A percentile compares a stretch with the other conserved stretches of the same genome.
phyloP scores from a whole-genome alignment of 2,113 vertebrate genomes.

The Oxyruncus cristatus region DNA sequence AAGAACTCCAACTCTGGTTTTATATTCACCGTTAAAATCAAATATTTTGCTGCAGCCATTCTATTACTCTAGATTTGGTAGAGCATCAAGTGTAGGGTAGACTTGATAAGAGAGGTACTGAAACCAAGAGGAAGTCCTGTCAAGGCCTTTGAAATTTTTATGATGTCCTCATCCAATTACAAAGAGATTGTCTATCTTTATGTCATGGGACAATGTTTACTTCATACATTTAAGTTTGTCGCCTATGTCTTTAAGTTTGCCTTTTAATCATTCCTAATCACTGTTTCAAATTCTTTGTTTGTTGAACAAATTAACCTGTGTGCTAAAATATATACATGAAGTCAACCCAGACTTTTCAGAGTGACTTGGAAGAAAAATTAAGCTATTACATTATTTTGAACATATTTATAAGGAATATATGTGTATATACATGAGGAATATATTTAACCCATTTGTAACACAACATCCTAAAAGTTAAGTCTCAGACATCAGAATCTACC shows the following conservation, averaged over 20 bases:
- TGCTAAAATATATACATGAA: background rate
- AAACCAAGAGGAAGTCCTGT: background rate
- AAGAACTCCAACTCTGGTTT: background rate
- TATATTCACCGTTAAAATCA: background rate
- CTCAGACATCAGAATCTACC: background rate
- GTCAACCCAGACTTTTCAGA: background rate
- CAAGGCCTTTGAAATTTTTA: background rate
- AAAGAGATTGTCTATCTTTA: background rate
- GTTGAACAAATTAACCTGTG: background rate
- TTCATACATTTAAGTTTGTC: background rate
- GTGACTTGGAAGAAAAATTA: background rate
- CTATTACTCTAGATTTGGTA: background rate
- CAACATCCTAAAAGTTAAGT: background rate
- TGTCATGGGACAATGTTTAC: background rate
- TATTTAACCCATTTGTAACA: background rate
- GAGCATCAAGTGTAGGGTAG: background rate
- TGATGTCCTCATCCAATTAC: background rate
- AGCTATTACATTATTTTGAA: background rate
- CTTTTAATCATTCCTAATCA: background rate
- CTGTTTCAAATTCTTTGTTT: background rate
- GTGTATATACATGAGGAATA: background rate
- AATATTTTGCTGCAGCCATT: background rate
- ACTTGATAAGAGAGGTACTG: background rate
- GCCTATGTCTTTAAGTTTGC: background rate
- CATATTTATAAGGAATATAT: background rate